phyloP scores from a whole-genome alignment of 2,888 invertebrate genomes.

The Cistogaster globosa region DNA sequence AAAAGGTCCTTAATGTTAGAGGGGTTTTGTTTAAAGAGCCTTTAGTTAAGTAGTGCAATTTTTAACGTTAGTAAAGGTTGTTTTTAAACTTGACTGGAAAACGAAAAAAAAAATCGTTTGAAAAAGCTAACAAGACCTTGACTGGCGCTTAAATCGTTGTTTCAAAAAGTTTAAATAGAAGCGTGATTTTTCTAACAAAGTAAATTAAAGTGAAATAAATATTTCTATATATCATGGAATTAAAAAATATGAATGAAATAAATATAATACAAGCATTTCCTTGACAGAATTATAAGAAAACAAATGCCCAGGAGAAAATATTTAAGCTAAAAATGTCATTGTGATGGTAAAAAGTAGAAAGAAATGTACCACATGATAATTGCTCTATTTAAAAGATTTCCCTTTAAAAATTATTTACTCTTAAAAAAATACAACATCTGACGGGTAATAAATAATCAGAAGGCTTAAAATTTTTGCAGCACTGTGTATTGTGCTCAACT shows the following conservation, averaged over 20 bases:
- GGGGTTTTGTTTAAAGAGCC: not conserved
- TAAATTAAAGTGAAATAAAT: not conserved
- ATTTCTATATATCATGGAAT: not conserved
- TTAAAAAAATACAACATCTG: too few species aligned
- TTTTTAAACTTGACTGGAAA: slow-evolving; percentile 17
- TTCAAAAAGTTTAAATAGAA: slow-evolving; percentile 22
- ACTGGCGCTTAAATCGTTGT: slow-evolving; percentile 38
- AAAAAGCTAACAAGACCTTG: slow-evolving; percentile 42
- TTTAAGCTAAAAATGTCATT: too few species aligned
- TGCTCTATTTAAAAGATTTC: too few species aligned
- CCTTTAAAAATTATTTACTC: too few species aligned
- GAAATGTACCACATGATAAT: too few species aligned
- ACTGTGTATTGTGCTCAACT: too few species aligned
- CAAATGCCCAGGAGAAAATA: too few species aligned
- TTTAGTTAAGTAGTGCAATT: slow-evolving; percentile 13
- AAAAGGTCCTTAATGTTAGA: slow-evolving; percentile 47
- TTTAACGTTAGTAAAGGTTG: not conserved
- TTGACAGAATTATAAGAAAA: too few species aligned
- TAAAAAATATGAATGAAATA: not conserved
- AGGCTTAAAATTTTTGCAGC: too few species aligned
- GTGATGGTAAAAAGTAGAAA: too few species aligned
- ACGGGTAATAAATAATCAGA: too few species aligned
- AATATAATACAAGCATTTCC: too few species aligned
- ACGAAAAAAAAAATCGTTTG: not conserved
- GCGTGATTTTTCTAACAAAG: not conserved